Evolutionary conservation across 2,113 vertebrate genomes (phyloP).

Genomic region (Loxodonta africana): DNA sequence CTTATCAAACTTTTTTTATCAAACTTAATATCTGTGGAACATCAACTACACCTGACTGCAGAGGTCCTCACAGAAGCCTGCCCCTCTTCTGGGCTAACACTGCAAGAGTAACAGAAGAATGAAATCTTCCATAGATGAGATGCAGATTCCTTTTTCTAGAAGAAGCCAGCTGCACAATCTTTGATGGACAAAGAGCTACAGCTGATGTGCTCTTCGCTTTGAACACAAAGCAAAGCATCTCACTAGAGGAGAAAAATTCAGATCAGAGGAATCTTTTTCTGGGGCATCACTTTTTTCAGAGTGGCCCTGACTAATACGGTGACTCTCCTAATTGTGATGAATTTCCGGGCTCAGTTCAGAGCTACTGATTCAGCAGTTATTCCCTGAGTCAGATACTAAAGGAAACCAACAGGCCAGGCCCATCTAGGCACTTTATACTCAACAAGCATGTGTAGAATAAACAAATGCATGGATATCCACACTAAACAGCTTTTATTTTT

Average conservation of each 20-base stretch:
- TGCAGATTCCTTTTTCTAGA: neutral
- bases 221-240: neutral
- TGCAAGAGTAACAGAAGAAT: neutral
- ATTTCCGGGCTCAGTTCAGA: conserved; percentile 58
- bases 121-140: conserved; percentile 5
- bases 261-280: conserved; percentile 24
- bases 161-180: neutral
- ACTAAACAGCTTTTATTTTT: too few species aligned
- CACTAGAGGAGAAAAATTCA: conserved; percentile 6
- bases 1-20: conserved; percentile 45
- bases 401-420: neutral
- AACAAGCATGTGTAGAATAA: neutral
- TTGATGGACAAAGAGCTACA: neutral
- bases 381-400: neutral
- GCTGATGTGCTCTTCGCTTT: neutral
- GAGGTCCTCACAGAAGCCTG: neutral
- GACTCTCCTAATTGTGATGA: conserved; percentile 14
- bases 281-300: neutral
- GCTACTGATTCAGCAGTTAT: conserved; percentile 40
- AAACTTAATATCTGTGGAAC: conserved; percentile 3
- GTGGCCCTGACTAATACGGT: neutral
- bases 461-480: neutral
- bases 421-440: neutral
- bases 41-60: neutral
- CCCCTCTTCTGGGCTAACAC: neutral